phyloP scores from a whole-genome alignment of 2,797 vertebrate species.

The Sebastes taczanowskii region DNA sequence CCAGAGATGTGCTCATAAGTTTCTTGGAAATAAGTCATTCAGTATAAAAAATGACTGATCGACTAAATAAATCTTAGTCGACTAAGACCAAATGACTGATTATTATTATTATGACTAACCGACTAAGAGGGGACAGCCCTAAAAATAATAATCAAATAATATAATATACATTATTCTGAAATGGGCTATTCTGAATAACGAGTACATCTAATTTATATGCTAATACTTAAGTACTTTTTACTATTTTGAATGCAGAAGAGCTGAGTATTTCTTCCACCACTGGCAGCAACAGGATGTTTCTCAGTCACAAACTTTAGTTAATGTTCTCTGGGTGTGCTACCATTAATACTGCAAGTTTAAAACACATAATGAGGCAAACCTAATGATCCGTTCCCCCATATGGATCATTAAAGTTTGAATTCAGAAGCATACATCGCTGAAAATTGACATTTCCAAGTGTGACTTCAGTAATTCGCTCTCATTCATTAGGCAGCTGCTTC shows the following conservation, averaged over 20 bases:
- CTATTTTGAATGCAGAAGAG: not conserved
- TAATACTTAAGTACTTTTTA: not conserved
- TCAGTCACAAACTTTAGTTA: not conserved
- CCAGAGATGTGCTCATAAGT: no score
- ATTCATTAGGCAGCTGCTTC: slow-evolving; percentile 24
- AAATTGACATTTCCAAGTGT: slow-evolving; percentile 2
- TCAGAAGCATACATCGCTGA: not conserved
- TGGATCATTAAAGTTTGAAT: slow-evolving; percentile 7
- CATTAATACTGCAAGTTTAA: slow-evolving; percentile 4
- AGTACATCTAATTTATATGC: not conserved
- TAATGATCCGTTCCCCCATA: not conserved
- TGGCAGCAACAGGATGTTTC: not conserved
- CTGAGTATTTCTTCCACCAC: not conserved
- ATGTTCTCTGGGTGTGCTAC: not conserved
- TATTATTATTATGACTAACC: no score
- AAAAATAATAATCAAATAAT: no score
- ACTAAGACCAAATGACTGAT: no score
- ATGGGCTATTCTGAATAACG: not conserved
- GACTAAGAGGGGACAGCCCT: no score
- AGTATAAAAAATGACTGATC: no score
- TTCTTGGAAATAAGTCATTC: no score
- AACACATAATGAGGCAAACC: slow-evolving; percentile 18
- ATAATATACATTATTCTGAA: not conserved
- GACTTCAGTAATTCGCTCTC: slow-evolving; percentile 1
- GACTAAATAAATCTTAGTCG: no score